Conservation (phyloP, 2,797 vertebrate species). For the Neosalanx taihuensis region DNA sequence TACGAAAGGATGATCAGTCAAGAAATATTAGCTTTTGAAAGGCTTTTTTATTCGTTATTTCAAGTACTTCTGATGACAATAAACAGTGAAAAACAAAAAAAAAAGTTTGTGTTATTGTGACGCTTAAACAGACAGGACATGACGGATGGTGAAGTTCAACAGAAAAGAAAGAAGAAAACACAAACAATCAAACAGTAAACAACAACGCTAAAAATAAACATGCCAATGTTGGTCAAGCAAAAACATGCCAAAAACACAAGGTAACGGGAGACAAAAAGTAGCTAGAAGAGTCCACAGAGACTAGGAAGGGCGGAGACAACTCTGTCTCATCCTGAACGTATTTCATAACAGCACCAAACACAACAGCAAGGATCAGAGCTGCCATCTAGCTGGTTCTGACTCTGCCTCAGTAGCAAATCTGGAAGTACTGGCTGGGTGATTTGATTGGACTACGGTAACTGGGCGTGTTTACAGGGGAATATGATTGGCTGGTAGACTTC, state of each 20-base stretch:
- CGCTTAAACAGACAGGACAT: conserved; percentile 56
- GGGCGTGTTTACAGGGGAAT: conserved; percentile 71
- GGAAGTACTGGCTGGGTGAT: conserved; percentile 82
- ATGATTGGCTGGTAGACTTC: conserved; percentile 71
- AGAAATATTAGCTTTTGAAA: not conserved
- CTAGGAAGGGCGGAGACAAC: not conserved
- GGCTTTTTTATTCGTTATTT: conserved; percentile 67
- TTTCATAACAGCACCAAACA: not conserved
- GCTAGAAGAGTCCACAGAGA: not conserved
- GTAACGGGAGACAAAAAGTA: conserved; percentile 22
- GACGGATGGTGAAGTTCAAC: conserved; percentile 47
- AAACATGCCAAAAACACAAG: conserved; percentile 56
- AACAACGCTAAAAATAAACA: conserved; percentile 39
- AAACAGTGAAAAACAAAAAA: conserved; percentile 42
- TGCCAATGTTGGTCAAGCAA: conserved; percentile 33
- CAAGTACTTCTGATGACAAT: conserved; percentile 50
- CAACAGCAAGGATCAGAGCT: not conserved
- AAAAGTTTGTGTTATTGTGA: conserved; percentile 36
- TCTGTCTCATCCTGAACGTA: not conserved
- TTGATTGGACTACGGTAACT: conserved; percentile 81
- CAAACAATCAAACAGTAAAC: conserved; percentile 32
- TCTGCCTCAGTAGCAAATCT: conserved; percentile 73
- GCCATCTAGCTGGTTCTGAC: not conserved
- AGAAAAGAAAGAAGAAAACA: conserved; percentile 33
- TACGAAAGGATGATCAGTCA: not conserved